Conservation (phyloP, 2,113 vertebrate genomes). For the Balaeniceps rex region DNA sequence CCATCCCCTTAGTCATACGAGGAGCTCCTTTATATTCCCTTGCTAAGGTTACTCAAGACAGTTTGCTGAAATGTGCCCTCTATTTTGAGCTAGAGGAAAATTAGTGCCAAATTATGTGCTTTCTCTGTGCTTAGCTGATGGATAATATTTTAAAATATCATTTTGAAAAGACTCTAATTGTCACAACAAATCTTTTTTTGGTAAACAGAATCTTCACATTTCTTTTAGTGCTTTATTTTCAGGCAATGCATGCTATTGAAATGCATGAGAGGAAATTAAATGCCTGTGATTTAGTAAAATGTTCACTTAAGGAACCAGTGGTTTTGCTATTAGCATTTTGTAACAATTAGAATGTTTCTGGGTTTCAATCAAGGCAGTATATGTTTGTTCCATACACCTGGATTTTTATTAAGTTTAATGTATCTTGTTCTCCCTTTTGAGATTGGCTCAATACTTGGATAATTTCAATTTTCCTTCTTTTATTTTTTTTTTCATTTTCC, state of each 20-base stretch:
- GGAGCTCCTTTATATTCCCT: neutral
- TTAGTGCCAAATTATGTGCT: neutral
- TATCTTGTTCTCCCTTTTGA: neutral
- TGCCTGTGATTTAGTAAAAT: constrained; percentile 22
- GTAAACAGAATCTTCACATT: constrained; percentile 42
- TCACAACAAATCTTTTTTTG: constrained; percentile 1
- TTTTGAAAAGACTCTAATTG: constrained; percentile 6
- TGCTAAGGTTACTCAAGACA: neutral
- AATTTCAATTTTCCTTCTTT: neutral
- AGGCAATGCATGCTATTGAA: neutral
- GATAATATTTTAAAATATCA: constrained; percentile 13
- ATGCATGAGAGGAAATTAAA: constrained; percentile 25
- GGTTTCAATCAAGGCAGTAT: neutral
- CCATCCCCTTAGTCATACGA: neutral
- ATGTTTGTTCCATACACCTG: neutral
- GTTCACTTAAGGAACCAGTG: neutral
- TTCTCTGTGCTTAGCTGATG: neutral
- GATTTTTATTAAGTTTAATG: neutral
- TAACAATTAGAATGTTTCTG: constrained; percentile 1
- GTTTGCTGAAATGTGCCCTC: neutral
- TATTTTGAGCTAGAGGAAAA: neutral
- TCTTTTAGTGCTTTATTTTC: constrained; percentile 8
- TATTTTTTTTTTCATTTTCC: neutral
- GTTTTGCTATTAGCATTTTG: constrained; percentile 7
- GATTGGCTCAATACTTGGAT: neutral